Conservation (phyloP, 2,888 invertebrate species). For the Mesorhabditis sp. region DNA sequence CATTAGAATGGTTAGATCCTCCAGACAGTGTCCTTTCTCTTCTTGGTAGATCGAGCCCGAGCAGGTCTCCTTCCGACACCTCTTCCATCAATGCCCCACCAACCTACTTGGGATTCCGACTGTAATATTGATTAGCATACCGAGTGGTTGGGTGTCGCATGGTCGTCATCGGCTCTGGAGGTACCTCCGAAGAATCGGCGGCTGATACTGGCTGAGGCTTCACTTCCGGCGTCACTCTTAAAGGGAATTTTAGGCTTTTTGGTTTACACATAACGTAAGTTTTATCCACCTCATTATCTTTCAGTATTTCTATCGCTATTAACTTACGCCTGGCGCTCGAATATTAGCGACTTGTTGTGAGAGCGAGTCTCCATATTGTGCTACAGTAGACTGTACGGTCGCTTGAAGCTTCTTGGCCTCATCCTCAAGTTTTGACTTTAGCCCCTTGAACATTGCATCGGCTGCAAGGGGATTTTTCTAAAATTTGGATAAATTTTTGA, state of each 20-base stretch:
- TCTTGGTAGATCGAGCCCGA: conserved; percentile 33
- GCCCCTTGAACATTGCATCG: conserved; percentile 53
- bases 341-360: conserved; percentile 44
- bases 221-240: conserved; percentile 50
- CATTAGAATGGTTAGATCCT: conserved; percentile 43
- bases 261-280: no score
- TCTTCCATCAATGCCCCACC: conserved; percentile 31
- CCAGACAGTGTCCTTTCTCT: conserved; percentile 28
- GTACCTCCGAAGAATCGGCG: conserved; percentile 20
- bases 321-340: conserved; percentile 36
- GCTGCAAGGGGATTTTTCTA: no score
- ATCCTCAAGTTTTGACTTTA: conserved; percentile 54
- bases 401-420: conserved; percentile 52
- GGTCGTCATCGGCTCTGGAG: conserved; percentile 11
- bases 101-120: conserved; percentile 13
- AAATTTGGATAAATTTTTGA: conserved; percentile 53
- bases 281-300: no score
- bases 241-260: conserved; percentile 5
- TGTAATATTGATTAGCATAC: conserved; percentile 7
- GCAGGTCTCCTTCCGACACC: conserved; percentile 38
- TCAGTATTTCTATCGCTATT: not conserved
- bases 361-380: conserved; percentile 48
- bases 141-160: conserved; percentile 17
- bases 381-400: conserved; percentile 28
- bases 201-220: conserved; percentile 32